A percentile compares a stretch with the other conserved stretches of the same genome.
Evolutionary conservation across 2,797 vertebrate species (phyloP).

Genomic region (Cynopterus sphinx): DNA sequence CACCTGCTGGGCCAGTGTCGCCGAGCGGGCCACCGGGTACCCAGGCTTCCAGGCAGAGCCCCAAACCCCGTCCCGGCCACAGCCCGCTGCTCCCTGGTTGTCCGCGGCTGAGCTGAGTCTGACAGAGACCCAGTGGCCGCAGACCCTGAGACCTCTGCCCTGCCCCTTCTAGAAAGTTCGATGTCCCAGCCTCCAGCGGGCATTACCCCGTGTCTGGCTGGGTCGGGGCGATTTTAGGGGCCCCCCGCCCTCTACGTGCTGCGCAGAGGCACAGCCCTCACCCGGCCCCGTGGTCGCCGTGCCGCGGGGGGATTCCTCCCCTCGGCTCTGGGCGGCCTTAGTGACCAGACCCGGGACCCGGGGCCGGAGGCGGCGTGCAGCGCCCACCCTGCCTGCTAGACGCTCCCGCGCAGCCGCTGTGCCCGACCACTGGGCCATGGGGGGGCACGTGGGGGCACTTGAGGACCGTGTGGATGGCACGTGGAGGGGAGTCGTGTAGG

Average conservation of each 20-base stretch:
- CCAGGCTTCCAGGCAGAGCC: too few relatives aligned
- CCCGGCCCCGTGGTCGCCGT: fast-evolving
- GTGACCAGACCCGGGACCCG: neutral
- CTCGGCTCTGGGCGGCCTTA: neutral
- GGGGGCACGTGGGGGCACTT: neutral
- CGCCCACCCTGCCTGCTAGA: too few relatives aligned
- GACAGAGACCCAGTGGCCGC: neutral
- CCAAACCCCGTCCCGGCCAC: fast-evolving
- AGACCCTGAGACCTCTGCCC: neutral
- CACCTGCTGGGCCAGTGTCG: constrained; percentile 12
- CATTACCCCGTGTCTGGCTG: neutral
- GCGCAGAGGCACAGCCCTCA: neutral
- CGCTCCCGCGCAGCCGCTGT: fast-evolving
- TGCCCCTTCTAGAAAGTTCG: neutral
- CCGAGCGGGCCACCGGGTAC: too few relatives aligned
- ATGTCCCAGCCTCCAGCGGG: neutral
- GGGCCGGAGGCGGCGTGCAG: neutral
- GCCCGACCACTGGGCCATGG: neutral
- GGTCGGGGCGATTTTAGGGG: neutral
- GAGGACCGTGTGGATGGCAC: neutral
- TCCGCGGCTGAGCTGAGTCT: too few relatives aligned
- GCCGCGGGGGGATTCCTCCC: neutral
- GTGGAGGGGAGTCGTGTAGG: neutral
- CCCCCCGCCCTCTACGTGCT: neutral
- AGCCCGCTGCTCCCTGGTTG: fast-evolving